Base-by-base conservation (phyloP, 2,113 vertebrate genomes). In the Hypocryptadius cinnamomeus region DNA sequence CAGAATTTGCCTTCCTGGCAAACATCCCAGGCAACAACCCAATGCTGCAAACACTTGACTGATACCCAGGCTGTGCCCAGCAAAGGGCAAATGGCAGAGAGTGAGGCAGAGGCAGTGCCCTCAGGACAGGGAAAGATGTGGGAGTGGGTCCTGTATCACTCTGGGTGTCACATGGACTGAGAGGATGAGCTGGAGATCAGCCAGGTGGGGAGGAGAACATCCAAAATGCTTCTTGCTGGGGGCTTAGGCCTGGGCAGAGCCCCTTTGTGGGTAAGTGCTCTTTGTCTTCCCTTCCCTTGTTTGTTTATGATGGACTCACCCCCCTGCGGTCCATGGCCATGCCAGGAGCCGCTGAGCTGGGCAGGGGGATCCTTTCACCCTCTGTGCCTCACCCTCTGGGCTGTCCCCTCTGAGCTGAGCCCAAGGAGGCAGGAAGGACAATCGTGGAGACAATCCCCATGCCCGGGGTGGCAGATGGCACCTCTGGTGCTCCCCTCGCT, bases 121-220 rank as follows among this genome's bases (percentile, higher is more conserved):
- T 4, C 18, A 28, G 48, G 22, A 45, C 5, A 7, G 44, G 8
- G 11, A 14, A 42, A 60, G 48, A 9, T 13, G 42, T 7, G 5
- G 53, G 25, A 40, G 25, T 12, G 33, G 9, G 37, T 24, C 25
- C 37, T 3, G 3, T 11, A 48, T 53, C 28, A 13, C 45, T 56
- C 51, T 39, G 23, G 19, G 50, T 12, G 31, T 15, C 63, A 20
- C 0, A 0, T 9, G 30, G 37, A 37, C 30, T 64, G 64, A 47
- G 48, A 66, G 42, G 60, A 44, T 20, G 44, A 54, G 15, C n/a
- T 53, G 59, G 45, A 57, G 11, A 39, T 30, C 51, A 83, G n/a
- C n/a, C 23, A 28, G 28, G 27, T 14, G 23, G 33, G 42, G 50
- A 86, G 12, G 3, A 88, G 18, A 88, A 30, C n/a, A 47, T 5